Conservation (phyloP, 2,888 invertebrate genomes). For the Rhingia rostrata region DNA sequence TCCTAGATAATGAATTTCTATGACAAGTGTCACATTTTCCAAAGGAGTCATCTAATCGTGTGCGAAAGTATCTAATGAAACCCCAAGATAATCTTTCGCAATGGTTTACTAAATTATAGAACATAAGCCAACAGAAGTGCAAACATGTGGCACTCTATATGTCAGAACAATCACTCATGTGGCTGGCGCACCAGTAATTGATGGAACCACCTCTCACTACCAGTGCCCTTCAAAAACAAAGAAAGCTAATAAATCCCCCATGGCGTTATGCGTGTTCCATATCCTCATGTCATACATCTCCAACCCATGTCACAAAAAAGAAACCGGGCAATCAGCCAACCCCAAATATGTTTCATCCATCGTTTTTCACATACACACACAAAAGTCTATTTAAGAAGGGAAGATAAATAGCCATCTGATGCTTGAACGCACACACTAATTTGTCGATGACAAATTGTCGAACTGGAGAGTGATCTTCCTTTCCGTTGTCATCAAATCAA, state of each 20-base stretch:
- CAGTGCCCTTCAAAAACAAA: background rate
- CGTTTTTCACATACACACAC: constrained; percentile 30
- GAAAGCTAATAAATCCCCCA: constrained; percentile 43
- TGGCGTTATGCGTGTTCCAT: background rate
- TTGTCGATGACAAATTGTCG: constrained; percentile 66
- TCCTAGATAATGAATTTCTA: background rate
- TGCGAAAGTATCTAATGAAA: constrained; percentile 1
- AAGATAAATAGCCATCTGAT: constrained; percentile 53
- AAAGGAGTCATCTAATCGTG: background rate
- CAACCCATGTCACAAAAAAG: constrained; percentile 26
- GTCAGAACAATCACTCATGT: constrained; percentile 59
- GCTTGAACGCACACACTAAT: constrained; percentile 49
- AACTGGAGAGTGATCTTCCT: constrained; percentile 28
- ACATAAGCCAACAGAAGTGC: constrained; percentile 51
- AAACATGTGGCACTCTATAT: constrained; percentile 61
- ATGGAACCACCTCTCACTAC: constrained; percentile 17
- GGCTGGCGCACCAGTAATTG: constrained; percentile 40
- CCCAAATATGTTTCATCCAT: constrained; percentile 29
- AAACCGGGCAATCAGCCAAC: constrained; percentile 6
- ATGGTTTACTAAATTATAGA: constrained; percentile 30
- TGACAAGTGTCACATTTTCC: background rate
- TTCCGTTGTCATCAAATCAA: too few species aligned
- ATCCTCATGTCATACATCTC: constrained; percentile 6
- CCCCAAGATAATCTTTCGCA: background rate
- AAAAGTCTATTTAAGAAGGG: constrained; percentile 2